These are phyloP conservation scores for Squalus acanthias DNA, from an alignment of 2,797 vertebrate species.

Conservation along the genomic window DNA sequence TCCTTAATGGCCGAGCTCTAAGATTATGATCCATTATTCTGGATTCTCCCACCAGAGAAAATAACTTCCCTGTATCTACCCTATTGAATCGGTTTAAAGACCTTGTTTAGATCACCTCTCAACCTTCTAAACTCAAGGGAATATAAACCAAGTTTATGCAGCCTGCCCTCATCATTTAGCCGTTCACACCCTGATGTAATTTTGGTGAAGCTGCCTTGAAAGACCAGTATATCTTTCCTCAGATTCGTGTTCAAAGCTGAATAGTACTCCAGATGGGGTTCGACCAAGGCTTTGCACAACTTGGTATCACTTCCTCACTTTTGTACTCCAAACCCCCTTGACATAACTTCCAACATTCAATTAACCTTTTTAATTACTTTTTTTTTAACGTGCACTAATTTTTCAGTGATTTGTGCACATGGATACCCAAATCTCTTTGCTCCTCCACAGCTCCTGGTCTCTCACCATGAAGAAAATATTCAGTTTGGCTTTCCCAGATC, in stretches of 20 bases:
- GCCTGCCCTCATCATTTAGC: not conserved
- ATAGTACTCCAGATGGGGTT: not conserved
- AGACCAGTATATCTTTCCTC: not conserved
- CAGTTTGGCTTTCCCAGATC: not conserved
- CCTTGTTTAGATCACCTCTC: not conserved
- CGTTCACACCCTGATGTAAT: not conserved
- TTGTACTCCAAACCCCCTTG: not conserved
- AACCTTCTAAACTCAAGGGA: not conserved
- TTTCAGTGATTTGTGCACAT: not conserved
- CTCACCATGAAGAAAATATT: not conserved
- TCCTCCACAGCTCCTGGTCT: not conserved
- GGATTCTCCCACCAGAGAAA: not conserved
- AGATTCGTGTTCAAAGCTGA: not conserved
- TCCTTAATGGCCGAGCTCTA: not conserved
- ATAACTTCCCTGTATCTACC: not conserved
- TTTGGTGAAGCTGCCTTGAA: not conserved
- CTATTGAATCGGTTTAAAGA: not conserved
- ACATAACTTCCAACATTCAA: not conserved
- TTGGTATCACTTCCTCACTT: not conserved
- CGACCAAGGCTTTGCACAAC: not conserved
- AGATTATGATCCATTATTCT: not conserved
- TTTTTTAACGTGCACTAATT: not conserved
- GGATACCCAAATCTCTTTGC: not conserved
- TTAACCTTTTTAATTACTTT: not conserved
- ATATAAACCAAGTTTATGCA: not conserved